These are phyloP conservation scores for Acrocephalus scirpaceus DNA, from an alignment of 2,797 vertebrate species.

Conservation along the genomic window DNA sequence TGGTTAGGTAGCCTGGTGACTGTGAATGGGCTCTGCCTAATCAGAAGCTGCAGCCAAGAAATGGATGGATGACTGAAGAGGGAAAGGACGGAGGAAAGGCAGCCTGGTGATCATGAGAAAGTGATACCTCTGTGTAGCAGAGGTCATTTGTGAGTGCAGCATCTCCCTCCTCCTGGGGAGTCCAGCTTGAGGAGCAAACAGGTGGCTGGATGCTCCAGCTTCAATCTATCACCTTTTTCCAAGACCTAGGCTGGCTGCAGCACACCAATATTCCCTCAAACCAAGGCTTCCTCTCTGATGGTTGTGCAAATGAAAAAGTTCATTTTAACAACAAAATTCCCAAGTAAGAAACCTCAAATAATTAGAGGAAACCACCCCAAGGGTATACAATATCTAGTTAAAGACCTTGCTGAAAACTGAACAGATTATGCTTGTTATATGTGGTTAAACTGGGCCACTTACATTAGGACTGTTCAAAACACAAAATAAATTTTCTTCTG, in stretches of 20 bases:
- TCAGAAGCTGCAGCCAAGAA: neutral
- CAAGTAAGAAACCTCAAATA: slow-evolving; percentile 32
- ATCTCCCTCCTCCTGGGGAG: neutral
- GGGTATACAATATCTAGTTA: slow-evolving; percentile 19
- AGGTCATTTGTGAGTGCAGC: neutral
- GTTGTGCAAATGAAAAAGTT: neutral
- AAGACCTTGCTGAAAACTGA: slow-evolving; percentile 60
- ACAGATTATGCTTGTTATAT: slow-evolving; percentile 14
- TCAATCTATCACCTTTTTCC: neutral
- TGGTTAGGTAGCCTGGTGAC: neutral
- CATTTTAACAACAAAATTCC: neutral
- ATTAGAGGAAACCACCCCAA: slow-evolving; percentile 25
- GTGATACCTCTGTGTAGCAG: accelerated
- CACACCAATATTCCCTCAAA: accelerated
- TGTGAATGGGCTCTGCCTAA: neutral
- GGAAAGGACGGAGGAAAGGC: neutral
- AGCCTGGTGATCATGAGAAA: neutral
- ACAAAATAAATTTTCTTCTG: slow-evolving; percentile 41
- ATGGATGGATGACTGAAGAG: neutral
- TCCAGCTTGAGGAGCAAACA: accelerated
- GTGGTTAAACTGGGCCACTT: slow-evolving; percentile 33
- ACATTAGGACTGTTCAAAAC: slow-evolving; percentile 29
- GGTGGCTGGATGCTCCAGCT: neutral
- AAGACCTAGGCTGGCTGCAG: neutral
- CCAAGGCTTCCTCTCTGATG: neutral